Percentiles rank a stretch among this genome's conserved stretches.
Conservation (phyloP, 2,113 vertebrate genomes). For the Pelvicachromis taeniatus region DNA sequence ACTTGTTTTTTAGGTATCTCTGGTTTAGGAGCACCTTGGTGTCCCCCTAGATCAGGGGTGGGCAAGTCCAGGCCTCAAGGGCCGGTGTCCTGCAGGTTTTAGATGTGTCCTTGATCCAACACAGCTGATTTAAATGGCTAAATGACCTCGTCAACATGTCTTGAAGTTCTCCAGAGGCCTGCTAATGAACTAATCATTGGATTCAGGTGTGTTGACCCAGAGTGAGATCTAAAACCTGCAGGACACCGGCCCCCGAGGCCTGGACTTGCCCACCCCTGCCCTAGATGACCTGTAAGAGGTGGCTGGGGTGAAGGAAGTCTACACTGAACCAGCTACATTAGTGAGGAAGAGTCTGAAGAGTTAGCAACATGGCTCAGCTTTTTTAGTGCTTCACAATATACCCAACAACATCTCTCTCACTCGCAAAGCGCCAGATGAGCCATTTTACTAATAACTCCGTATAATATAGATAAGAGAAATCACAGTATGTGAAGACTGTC, state of each 20-base stretch:
- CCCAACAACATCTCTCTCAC: neutral
- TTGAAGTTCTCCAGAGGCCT: too few relatives aligned
- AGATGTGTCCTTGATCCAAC: too few relatives aligned
- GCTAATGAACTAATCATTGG: too few relatives aligned
- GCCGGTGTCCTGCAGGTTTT: too few relatives aligned
- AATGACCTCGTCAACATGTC: too few relatives aligned
- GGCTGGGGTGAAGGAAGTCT: neutral
- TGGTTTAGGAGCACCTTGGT: too few relatives aligned
- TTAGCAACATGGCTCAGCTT: neutral
- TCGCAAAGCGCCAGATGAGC: neutral
- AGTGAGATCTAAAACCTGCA: too few relatives aligned
- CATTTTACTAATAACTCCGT: neutral
- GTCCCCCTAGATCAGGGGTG: neutral
- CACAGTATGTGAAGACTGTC: neutral
- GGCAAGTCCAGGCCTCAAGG: too few relatives aligned
- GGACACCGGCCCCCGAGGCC: too few relatives aligned
- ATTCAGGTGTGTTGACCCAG: too few relatives aligned
- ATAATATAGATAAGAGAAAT: neutral
- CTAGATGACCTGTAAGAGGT: neutral
- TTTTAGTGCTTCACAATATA: neutral
- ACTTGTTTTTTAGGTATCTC: neutral
- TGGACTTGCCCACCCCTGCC: too few relatives aligned
- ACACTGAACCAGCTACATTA: neutral
- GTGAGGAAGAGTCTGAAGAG: neutral
- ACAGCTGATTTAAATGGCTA: too few relatives aligned